Evolutionary conservation across 2,113 vertebrate species (phyloP).

Genomic region (Turnix velox): DNA sequence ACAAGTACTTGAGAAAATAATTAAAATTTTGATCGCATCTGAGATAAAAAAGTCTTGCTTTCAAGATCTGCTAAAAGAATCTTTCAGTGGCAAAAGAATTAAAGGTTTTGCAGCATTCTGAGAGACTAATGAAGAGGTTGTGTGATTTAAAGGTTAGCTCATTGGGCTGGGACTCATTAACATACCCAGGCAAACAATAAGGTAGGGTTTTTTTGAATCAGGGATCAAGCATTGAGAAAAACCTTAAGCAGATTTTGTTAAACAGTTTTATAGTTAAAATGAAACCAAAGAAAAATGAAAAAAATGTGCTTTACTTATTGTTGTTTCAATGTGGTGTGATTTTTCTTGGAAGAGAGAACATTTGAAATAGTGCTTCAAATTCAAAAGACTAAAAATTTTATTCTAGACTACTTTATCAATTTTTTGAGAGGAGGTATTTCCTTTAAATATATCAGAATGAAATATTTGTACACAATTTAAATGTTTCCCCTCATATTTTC

Average conservation of each 20-base stretch:
- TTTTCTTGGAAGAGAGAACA: background rate
- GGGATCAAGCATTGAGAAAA: background rate
- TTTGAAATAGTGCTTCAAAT: background rate
- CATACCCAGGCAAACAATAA: slow-evolving; percentile 43
- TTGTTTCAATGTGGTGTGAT: background rate
- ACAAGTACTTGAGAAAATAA: slow-evolving; percentile 18
- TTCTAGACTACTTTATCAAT: background rate
- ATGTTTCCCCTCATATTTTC: background rate
- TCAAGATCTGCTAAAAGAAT: background rate
- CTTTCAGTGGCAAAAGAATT: slow-evolving; percentile 19
- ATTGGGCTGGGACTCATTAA: slow-evolving; percentile 28
- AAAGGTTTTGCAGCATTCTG: slow-evolving; percentile 12
- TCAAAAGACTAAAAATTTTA: background rate
- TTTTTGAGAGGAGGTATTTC: background rate
- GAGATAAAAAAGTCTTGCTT: slow-evolving; percentile 14
- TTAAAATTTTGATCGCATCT: background rate
- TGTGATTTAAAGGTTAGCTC: slow-evolving; percentile 46
- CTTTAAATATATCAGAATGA: background rate
- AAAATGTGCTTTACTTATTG: background rate
- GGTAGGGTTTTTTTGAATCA: background rate
- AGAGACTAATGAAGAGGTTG: slow-evolving; percentile 26
- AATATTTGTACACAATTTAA: background rate
- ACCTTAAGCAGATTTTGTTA: background rate
- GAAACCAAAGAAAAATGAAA: background rate
- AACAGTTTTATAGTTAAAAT: background rate